Evolutionary conservation across 2,888 invertebrate species (phyloP).

Genomic region (Notodromas monacha): DNA sequence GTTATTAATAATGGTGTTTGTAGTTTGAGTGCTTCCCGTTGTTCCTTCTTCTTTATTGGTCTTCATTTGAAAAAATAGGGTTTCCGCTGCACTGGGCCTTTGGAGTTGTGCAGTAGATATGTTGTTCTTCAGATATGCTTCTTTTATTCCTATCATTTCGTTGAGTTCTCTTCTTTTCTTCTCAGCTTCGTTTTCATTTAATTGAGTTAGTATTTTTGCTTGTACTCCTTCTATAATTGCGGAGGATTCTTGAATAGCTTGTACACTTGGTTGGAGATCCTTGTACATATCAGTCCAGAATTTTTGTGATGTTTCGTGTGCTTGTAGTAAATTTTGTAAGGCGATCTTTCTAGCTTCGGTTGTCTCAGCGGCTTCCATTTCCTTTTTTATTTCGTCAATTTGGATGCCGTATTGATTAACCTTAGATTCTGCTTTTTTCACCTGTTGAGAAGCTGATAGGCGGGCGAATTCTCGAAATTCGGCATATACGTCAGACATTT

Average conservation of each 20-base stretch:
- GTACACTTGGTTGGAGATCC: constrained; percentile 4
- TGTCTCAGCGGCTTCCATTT: constrained; percentile 4
- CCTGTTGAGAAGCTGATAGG: constrained; percentile 4
- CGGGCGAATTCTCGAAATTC: constrained; percentile 4
- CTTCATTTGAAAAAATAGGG: constrained; percentile 4
- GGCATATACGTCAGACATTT: constrained; percentile 4
- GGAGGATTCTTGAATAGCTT: constrained; percentile 4
- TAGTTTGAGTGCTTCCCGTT: constrained; percentile 4
- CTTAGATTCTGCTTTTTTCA: constrained; percentile 4
- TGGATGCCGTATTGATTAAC: constrained; percentile 4
- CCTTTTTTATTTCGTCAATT: constrained; percentile 4
- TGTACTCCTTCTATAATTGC: constrained; percentile 4
- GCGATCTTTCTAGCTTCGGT: constrained; percentile 4
- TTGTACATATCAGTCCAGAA: constrained; percentile 4
- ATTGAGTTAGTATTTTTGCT: constrained; percentile 4
- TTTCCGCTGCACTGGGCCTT: constrained; percentile 4
- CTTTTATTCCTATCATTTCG: constrained; percentile 4
- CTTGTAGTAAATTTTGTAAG: constrained; percentile 4
- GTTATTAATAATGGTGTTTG: constrained; percentile 4
- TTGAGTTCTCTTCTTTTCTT: constrained; percentile 4
- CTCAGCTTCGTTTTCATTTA: constrained; percentile 4
- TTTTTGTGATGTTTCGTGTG: constrained; percentile 4
- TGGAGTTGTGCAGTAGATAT: constrained; percentile 4
- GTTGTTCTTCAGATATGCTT: constrained; percentile 4
- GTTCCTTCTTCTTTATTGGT: constrained; percentile 4